Percentiles rank a stretch among this genome's conserved stretches.
These are phyloP conservation scores for Hapalemur alaotrensis DNA, from an alignment of 2,797 vertebrate genomes.

Conservation along the genomic window DNA sequence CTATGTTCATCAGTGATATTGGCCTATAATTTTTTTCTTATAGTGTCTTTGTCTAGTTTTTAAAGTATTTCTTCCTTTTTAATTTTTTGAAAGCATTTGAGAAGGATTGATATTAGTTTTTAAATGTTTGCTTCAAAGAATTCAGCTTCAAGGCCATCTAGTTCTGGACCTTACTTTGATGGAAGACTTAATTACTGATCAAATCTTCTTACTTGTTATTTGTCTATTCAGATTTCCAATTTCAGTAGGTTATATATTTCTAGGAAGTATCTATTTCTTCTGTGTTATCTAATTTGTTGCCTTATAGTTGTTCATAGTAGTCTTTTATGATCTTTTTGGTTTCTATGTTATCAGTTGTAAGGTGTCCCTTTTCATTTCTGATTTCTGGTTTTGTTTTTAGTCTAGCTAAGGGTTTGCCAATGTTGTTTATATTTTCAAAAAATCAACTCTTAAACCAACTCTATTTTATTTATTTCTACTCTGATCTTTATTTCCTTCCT, in stretches of 20 bases:
- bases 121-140: background rate
- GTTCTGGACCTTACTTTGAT: background rate
- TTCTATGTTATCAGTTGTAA: background rate
- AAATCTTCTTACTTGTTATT: background rate
- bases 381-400: background rate
- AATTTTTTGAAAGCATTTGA: background rate
- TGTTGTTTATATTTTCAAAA: background rate
- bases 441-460: background rate
- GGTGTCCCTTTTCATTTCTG: background rate
- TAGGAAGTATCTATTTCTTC: background rate
- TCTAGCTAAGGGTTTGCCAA: background rate
- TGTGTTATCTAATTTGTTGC: background rate
- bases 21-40: background rate
- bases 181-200: background rate
- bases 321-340: background rate
- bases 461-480: background rate
- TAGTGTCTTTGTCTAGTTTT: background rate
- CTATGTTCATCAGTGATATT: background rate
- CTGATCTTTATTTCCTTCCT: background rate
- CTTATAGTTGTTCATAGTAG: background rate
- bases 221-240: background rate
- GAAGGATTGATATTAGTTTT: background rate
- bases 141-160: background rate
- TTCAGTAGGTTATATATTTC: background rate
- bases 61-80: background rate